Evolutionary conservation across 2,797 vertebrate genomes (phyloP), one percentile per base, ranked within the genome.

Genomic region (Tympanoctomys barrerae): DNA sequence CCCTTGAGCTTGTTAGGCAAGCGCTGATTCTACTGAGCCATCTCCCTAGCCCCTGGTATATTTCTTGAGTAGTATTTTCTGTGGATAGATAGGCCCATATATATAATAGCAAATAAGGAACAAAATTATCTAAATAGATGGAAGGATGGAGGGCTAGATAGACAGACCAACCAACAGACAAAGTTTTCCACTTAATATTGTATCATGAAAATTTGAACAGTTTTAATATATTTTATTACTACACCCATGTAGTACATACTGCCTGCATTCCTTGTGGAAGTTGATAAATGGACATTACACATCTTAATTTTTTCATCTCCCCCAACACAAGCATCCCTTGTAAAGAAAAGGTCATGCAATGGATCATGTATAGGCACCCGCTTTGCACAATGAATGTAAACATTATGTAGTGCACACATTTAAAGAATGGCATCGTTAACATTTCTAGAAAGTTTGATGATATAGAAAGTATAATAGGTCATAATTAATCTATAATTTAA

Each of bases 401-500:
- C 11, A 42, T 24, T 12, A 73, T 2, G 8, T 42, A 73, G 16
- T 73, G 21, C 22, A 12, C 70, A 42, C 10, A 42, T 73, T 4
- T 42, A 36, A 73, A 26, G 36, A 68, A 16, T 11, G 7, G 22
- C 9, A 24, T 46, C 16, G 81, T 78, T 80, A 46, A 39, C 7
- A 91, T 19, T 77, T 89, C 86, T 82, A 77, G 26, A 46, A 66
- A 57, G 31, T 91, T 68, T 89, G 33, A 75, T 85, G 33, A 61
- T 22, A 42, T 42, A 42, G 4, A 42, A 42, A 42, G 42, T 93
- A 0, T 19, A 87, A 78, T 22, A 71, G 46, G 26, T 62, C 24
- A 82, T 52, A 9, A 75, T 39, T 12, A 75, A n/a, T 91, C 84
- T 59, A 70, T 89, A 3, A 80, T 71, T 80, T 78, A 77, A 28